A percentile compares a stretch with the other conserved stretches of the same genome.
Conservation (phyloP, 2,113 vertebrate genomes). For the Thryonomys swinderianus region DNA sequence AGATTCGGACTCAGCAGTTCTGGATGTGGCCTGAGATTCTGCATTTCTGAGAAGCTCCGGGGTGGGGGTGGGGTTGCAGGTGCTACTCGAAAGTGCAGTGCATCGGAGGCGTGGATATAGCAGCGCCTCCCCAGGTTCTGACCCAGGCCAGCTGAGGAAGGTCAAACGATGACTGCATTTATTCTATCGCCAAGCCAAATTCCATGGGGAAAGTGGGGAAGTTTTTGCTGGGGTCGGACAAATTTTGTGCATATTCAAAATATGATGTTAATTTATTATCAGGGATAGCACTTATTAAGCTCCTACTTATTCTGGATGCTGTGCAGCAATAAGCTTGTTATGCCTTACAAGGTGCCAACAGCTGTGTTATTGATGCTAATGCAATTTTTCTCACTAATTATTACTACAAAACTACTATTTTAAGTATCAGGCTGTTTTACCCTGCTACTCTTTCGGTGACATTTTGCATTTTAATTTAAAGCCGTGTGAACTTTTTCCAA, state of each 20-base stretch:
- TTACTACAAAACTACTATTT: constrained; percentile 45
- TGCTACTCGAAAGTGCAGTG: not conserved
- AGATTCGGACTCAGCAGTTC: constrained; percentile 8
- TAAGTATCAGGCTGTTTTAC: constrained; percentile 41
- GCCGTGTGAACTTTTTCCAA: not conserved
- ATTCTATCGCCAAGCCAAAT: constrained; percentile 63
- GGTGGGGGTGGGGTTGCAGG: too few relatives aligned
- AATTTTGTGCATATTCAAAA: constrained; percentile 64
- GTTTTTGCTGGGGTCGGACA: constrained; percentile 60
- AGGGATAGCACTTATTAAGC: constrained; percentile 57
- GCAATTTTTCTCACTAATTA: constrained; percentile 64
- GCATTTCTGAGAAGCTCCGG: constrained; percentile 16
- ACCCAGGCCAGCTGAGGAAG: constrained; percentile 45
- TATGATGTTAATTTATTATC: constrained; percentile 73
- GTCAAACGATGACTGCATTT: constrained; percentile 58
- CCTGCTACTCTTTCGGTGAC: not conserved
- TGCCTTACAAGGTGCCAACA: constrained; percentile 55
- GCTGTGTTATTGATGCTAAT: constrained; percentile 69
- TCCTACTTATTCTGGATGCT: constrained; percentile 43
- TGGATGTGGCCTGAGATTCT: not conserved
- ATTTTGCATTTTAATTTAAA: constrained; percentile 36
- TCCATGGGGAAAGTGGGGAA: constrained; percentile 35
- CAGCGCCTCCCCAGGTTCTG: constrained; percentile 43
- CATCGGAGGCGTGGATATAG: not conserved
- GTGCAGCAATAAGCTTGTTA: constrained; percentile 50